Evolutionary conservation across 2,888 invertebrate genomes (phyloP).

Genomic region (Mythimna vitellina): DNA sequence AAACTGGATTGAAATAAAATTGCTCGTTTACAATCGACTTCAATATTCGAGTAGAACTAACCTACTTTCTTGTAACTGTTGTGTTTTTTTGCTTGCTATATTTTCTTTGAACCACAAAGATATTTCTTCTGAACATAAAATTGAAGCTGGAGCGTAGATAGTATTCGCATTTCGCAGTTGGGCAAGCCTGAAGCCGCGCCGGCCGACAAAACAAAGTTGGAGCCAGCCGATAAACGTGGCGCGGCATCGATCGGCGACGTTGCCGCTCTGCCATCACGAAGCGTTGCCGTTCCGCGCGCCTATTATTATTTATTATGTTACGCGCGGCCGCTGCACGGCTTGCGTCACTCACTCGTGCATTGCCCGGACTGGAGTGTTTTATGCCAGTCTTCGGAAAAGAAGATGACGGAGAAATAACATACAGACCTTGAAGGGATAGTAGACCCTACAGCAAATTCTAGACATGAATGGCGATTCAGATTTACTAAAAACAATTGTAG

Average conservation of each 20-base stretch:
- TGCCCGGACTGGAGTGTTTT: slow-evolving; percentile 67
- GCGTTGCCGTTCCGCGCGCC: slow-evolving; percentile 73
- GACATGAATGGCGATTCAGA: neutral
- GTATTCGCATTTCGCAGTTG: slow-evolving; percentile 47
- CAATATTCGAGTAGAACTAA: slow-evolving; percentile 23
- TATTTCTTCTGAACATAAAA: slow-evolving; percentile 34
- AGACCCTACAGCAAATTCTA: neutral
- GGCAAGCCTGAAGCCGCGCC: slow-evolving; percentile 50
- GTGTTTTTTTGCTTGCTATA: slow-evolving; percentile 17
- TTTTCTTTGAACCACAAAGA: slow-evolving; percentile 28
- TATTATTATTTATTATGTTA: slow-evolving; percentile 79
- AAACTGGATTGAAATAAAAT: slow-evolving; percentile 29
- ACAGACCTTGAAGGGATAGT: neutral
- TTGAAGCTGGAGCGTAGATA: slow-evolving; percentile 51
- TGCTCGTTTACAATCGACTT: slow-evolving; percentile 29
- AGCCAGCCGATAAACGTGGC: slow-evolving; percentile 68
- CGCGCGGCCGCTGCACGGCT: slow-evolving; percentile 69
- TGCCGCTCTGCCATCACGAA: slow-evolving; percentile 74
- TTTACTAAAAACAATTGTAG: neutral
- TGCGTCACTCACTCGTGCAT: slow-evolving; percentile 73
- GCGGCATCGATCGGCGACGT: slow-evolving; percentile 77
- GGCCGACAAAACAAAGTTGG: slow-evolving; percentile 67
- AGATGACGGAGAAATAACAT: slow-evolving; percentile 2
- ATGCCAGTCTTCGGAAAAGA: slow-evolving; percentile 49
- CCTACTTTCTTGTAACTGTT: slow-evolving; percentile 36